Evolutionary conservation across 2,113 vertebrate genomes (phyloP).

Genomic region (Myrmecophaga tridactyla): DNA sequence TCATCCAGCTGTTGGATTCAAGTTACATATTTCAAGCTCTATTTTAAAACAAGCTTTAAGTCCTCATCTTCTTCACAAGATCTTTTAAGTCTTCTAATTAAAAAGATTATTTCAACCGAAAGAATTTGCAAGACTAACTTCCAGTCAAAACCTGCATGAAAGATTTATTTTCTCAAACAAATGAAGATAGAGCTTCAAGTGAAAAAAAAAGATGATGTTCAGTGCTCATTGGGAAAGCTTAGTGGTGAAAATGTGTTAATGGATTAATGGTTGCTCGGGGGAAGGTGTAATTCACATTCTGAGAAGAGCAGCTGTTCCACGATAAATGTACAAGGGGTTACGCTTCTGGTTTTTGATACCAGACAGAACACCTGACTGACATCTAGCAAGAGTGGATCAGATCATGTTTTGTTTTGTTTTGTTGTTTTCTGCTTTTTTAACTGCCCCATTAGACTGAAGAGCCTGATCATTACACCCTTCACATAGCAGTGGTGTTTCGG

Average conservation of each 20-base stretch:
- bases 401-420: slow-evolving; percentile 48
- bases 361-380: slow-evolving; percentile 65
- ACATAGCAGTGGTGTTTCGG: slow-evolving; percentile 64
- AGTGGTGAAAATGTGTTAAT: slow-evolving; percentile 78
- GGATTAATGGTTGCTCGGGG: slow-evolving; percentile 82
- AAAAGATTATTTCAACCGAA: slow-evolving; percentile 35
- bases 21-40: slow-evolving; percentile 27
- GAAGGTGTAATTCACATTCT: slow-evolving; percentile 79
- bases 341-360: slow-evolving; percentile 60
- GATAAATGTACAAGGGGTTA: slow-evolving; percentile 66
- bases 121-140: slow-evolving; percentile 72
- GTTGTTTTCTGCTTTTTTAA: background rate
- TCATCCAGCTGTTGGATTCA: background rate
- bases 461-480: slow-evolving; percentile 75
- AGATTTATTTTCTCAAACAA: slow-evolving; percentile 82
- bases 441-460: slow-evolving; percentile 69
- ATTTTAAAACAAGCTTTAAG: slow-evolving; percentile 48
- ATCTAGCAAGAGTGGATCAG: slow-evolving; percentile 58
- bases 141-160: slow-evolving; percentile 78
- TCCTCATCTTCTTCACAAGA: background rate
- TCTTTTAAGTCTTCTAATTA: slow-evolving; percentile 49
- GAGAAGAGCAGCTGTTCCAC: slow-evolving; percentile 79
- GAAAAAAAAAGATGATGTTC: slow-evolving; percentile 77
- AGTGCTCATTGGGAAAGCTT: slow-evolving; percentile 76
- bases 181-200: slow-evolving; percentile 77